Conservation (phyloP, 2,888 invertebrate genomes). For the Cantharis lateralis region DNA sequence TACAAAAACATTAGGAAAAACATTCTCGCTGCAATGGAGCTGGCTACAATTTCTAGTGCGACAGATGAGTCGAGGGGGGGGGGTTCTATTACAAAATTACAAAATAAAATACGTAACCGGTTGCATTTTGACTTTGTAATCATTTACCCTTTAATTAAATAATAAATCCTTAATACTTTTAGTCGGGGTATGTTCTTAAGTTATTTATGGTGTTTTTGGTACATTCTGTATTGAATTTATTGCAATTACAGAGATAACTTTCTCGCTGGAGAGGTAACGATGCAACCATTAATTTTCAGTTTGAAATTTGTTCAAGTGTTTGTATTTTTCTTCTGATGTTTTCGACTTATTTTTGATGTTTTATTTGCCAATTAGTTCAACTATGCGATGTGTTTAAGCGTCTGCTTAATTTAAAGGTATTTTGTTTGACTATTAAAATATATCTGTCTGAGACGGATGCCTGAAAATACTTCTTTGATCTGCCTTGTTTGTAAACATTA, state of each 20-base stretch:
- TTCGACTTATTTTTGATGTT: constrained; percentile 4
- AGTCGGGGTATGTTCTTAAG: too few species aligned
- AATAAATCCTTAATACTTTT: too few species aligned
- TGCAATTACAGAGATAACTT: neutral
- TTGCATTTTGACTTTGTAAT: too few species aligned
- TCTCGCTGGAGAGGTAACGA: neutral
- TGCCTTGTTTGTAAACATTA: neutral
- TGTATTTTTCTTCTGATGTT: neutral
- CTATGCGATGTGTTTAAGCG: neutral
- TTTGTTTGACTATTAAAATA: constrained; percentile 17
- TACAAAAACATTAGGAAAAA: too few species aligned
- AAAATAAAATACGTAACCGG: too few species aligned
- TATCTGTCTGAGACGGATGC: constrained; percentile 17
- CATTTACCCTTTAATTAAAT: too few species aligned
- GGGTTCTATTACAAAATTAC: too few species aligned
- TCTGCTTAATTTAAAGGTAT: constrained; percentile 17
- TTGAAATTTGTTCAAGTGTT: neutral
- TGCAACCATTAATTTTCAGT: neutral
- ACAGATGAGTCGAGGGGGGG: too few species aligned
- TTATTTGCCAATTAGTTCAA: constrained; percentile 4
- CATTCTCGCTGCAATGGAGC: too few species aligned
- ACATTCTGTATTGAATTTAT: neutral
- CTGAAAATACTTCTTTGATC: constrained; percentile 23
- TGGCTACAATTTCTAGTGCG: too few species aligned
- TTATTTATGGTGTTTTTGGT: neutral